phyloP scores from a whole-genome alignment of 2,888 invertebrate species.

The Limnephilus auricula region DNA sequence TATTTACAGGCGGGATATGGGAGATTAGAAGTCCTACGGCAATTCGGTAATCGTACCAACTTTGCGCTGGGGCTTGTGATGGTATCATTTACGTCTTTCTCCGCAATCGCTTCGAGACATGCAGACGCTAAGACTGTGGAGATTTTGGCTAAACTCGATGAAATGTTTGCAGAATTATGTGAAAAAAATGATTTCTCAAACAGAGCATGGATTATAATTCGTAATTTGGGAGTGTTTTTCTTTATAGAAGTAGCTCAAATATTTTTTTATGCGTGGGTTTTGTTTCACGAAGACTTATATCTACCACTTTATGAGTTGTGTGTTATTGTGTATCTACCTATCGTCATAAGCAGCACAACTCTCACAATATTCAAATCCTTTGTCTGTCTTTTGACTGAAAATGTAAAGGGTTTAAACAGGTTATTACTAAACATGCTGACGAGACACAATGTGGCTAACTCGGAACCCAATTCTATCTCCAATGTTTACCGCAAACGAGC shows the following conservation, averaged over 20 bases:
- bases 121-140: not conserved
- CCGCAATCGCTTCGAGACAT: not conserved
- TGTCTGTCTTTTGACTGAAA: not conserved
- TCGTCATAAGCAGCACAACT: not conserved
- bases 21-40: not conserved
- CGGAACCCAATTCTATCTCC: not conserved
- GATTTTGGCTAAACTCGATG: not conserved
- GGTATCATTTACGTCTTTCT: not conserved
- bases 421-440: not conserved
- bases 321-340: not conserved
- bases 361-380: not conserved
- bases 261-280: not conserved
- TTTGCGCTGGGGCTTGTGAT: not conserved
- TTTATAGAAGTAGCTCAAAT: not conserved
- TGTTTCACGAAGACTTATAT: not conserved
- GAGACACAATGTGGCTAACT: not conserved
- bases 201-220: not conserved
- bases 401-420: not conserved
- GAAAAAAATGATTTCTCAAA: not conserved
- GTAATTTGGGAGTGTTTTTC: not conserved
- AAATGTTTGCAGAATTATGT: not conserved
- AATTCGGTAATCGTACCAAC: not conserved
- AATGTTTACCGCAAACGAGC: not conserved
- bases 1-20: no score
- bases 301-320: not conserved